These are phyloP conservation scores for Anarhynchus alexandrinus DNA, from an alignment of 2,113 vertebrate genomes.

Conservation along the genomic window DNA sequence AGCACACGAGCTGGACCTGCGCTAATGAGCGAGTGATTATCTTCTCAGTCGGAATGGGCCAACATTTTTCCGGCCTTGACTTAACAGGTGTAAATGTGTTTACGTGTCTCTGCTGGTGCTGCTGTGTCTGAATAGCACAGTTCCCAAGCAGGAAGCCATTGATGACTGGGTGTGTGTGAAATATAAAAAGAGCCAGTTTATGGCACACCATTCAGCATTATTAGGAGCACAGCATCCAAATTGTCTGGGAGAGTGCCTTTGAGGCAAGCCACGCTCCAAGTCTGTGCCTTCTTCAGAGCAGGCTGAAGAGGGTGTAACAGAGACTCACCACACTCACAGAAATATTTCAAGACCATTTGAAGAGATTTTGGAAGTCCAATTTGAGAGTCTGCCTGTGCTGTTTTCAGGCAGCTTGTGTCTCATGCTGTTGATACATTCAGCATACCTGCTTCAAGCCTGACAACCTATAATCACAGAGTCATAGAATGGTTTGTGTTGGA, in stretches of 20 bases:
- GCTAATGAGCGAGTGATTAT: neutral
- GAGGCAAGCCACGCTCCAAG: neutral
- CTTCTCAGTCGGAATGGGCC: neutral
- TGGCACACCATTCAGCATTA: neutral
- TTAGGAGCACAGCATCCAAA: neutral
- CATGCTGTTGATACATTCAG: neutral
- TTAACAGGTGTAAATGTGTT: neutral
- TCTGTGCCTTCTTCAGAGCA: neutral
- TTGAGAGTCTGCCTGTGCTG: neutral
- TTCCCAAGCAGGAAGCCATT: slow-evolving; percentile 28
- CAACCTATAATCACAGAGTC: neutral
- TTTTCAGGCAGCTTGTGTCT: neutral
- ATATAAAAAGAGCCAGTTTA: neutral
- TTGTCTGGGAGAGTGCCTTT: neutral
- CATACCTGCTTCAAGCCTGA: neutral
- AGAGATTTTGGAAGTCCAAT: neutral
- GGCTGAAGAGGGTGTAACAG: neutral
- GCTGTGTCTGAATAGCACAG: slow-evolving; percentile 6
- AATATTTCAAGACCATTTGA: slow-evolving; percentile 1
- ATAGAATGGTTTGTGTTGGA: neutral
- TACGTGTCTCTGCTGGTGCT: neutral
- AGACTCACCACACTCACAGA: neutral
- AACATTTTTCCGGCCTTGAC: slow-evolving; percentile 15
- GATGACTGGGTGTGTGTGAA: slow-evolving; percentile 16
- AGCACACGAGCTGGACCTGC: neutral